Evolutionary conservation across 2,888 invertebrate species (phyloP), one percentile per base, ranked within the genome.

Genomic region (Drosophila mimica): DNA sequence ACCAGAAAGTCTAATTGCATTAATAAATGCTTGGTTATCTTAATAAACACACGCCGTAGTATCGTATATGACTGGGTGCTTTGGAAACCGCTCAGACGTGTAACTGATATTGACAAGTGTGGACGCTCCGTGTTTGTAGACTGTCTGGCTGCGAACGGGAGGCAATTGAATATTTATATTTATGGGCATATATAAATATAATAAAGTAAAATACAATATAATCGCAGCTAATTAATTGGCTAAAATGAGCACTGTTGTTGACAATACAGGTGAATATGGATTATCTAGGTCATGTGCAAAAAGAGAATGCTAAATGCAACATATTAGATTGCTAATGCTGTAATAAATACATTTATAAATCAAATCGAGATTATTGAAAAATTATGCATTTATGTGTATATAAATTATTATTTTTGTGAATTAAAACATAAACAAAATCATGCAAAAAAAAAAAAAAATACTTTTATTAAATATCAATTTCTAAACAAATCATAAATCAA

Each of bases 101-200:
- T 82, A 89, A 80, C 6, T 76, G 80, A 51, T 74, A 80, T 87
- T 70, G 85, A 68, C 69, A 59, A 80, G 82, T 64, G 61, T 58
- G 68, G 85, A 83, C 79, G 77, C 52, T 60, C 34, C 56, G 65
- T 61, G 49, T 66, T 57, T 33, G 52, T 51, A 17, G 36, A 11
- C 66, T 33, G 57, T 51, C 61, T 63, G 53, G 34, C 25, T 48
- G 34, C 40, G 36, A 57, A 36, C 48, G 40, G 28, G 33, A 43
- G 51, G 51, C 48, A 15, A 46, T 25, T 46, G 46, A 20, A 33
- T 31, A 25, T 34, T 36, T 6, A 5, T 25, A 9, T 25, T 2
- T 11, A 52, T 30, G 15, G 25, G 8, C 17, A 8, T 57, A 34
- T 31, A 43, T 48, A 38, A 28, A 57, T 43, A 34, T n/a, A n/a